Evolutionary conservation across 1,140 invertebrate genomes (phyloP).

Genomic region (Neotoxoptera formosana): DNA sequence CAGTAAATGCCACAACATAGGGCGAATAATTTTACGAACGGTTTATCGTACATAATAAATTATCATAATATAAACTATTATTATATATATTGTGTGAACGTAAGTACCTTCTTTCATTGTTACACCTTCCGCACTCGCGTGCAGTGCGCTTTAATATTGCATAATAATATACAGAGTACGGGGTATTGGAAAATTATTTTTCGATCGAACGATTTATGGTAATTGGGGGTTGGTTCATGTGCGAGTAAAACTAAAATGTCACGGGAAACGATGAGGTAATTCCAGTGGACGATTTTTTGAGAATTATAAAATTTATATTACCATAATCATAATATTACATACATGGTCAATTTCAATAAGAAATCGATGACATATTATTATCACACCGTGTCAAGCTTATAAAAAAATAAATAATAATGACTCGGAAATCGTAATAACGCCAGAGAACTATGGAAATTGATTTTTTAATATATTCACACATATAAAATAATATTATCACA

Average conservation of each 20-base stretch:
- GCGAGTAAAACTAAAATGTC: neutral
- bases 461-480: neutral
- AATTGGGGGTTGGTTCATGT: neutral
- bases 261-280: neutral
- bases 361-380: neutral
- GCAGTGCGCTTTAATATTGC: neutral
- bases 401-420: neutral
- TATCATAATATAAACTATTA: neutral
- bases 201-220: neutral
- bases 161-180: neutral
- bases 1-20: neutral
- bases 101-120: neutral
- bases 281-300: neutral
- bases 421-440: neutral
- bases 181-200: neutral
- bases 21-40: neutral
- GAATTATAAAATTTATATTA: conserved; percentile 10
- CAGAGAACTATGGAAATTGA: neutral
- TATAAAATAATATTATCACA: neutral
- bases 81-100: neutral
- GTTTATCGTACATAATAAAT: neutral
- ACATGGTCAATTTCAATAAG: neutral
- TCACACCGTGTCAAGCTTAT: neutral
- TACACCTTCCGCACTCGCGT: neutral
- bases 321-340: neutral